phyloP scores from a whole-genome alignment of 2,113 vertebrate genomes.

The Brienomyrus longianalis region DNA sequence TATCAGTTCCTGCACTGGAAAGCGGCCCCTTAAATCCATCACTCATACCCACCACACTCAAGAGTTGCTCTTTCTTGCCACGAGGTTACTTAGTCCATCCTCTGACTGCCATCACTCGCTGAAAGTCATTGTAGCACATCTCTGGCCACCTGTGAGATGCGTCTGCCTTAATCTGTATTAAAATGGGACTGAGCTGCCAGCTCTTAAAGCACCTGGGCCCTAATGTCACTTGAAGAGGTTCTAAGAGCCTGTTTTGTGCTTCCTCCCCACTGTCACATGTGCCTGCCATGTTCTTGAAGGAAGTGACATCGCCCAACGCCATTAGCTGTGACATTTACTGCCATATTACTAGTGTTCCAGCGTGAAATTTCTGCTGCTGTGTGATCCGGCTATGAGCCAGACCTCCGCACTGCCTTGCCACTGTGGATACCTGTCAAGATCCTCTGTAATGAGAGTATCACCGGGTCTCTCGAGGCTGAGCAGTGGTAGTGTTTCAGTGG shows the following conservation, averaged over 20 bases:
- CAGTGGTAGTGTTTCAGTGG: neutral
- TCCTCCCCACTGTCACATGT: neutral
- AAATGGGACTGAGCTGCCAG: neutral
- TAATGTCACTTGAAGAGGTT: neutral
- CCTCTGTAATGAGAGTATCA: neutral
- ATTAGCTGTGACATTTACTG: neutral
- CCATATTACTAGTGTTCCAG: neutral
- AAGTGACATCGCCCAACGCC: neutral
- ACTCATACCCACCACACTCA: neutral
- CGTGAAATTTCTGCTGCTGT: neutral
- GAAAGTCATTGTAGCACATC: neutral
- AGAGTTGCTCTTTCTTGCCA: neutral
- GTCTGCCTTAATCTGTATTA: neutral
- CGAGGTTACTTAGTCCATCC: neutral
- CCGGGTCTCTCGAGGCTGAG: neutral
- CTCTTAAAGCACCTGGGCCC: neutral
- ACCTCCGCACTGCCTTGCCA: neutral
- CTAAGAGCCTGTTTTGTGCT: neutral
- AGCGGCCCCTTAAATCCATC: neutral
- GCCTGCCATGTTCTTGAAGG: neutral
- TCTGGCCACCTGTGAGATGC: neutral
- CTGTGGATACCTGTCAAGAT: neutral
- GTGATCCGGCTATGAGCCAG: neutral
- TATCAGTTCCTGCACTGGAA: neutral
- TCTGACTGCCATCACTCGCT: neutral